Conservation (phyloP, 2,113 vertebrate genomes). For the Sinosuthora webbiana region DNA sequence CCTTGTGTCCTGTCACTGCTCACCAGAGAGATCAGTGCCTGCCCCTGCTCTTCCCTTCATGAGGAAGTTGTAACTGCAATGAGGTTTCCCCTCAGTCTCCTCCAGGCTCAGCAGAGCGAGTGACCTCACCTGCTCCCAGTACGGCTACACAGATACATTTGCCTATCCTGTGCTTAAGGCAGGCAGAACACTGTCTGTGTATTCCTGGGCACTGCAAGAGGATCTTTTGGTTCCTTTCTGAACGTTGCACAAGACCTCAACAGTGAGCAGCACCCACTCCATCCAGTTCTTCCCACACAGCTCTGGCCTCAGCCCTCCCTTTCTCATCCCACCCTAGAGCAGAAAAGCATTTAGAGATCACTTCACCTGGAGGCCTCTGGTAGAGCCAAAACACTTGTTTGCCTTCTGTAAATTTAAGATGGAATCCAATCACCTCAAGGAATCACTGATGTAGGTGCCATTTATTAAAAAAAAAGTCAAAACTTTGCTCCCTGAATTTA, state of each 20-base stretch:
- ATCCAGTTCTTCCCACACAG: neutral
- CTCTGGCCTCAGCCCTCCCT: neutral
- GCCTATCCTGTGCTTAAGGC: accelerated
- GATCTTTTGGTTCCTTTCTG: neutral
- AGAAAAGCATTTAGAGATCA: accelerated
- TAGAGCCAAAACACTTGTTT: accelerated
- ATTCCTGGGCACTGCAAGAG: accelerated
- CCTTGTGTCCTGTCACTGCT: neutral
- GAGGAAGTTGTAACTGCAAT: accelerated
- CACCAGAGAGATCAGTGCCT: neutral
- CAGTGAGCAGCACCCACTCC: neutral
- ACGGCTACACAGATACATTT: accelerated
- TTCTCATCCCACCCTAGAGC: neutral
- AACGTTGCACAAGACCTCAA: accelerated
- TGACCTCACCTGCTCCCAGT: neutral
- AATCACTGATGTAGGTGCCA: accelerated
- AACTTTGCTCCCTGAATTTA: neutral
- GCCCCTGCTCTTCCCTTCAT: neutral
- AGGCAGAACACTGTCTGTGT: accelerated
- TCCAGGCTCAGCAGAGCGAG: neutral
- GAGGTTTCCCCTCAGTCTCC: neutral
- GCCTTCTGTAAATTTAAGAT: neutral
- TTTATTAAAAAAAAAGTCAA: neutral
- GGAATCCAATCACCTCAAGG: neutral
- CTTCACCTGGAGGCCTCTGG: neutral